These are phyloP conservation scores for Aphidius gifuensis DNA, from an alignment of 1,140 invertebrate species.

Conservation along the genomic window DNA sequence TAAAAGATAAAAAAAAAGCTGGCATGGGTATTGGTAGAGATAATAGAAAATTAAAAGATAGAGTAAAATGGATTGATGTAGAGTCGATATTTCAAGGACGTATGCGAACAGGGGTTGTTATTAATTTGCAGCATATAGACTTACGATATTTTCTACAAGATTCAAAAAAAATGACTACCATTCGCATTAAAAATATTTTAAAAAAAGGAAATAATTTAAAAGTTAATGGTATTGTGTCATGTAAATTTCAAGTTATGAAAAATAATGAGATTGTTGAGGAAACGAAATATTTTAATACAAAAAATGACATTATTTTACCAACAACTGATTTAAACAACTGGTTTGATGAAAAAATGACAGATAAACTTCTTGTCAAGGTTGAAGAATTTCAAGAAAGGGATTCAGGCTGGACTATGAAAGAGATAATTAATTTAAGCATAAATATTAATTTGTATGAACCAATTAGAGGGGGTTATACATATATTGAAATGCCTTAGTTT, in stretches of 20 bases:
- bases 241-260: conserved; percentile 23
- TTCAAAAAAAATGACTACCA: conserved; percentile 3
- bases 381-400: conserved; percentile 27
- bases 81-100: conserved; percentile 8
- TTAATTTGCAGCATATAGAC: conserved; percentile 22
- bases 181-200: conserved; percentile 12
- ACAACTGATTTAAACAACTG: conserved; percentile 16
- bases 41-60: background rate
- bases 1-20: background rate
- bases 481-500: conserved; percentile 15
- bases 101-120: conserved; percentile 18
- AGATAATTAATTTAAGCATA: conserved; percentile 27
- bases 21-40: background rate
- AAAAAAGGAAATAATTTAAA: conserved; percentile 19
- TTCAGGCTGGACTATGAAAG: conserved; percentile 25
- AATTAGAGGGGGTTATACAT: conserved; percentile 25
- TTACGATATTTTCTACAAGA: conserved; percentile 14
- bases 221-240: conserved; percentile 18
- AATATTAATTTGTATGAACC: conserved; percentile 29
- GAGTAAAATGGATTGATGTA: conserved; percentile 6
- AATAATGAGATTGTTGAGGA: conserved; percentile 9
- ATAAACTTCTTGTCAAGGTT: conserved; percentile 18
- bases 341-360: conserved; percentile 19
- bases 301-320: conserved; percentile 20
- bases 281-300: conserved; percentile 25